Evolutionary conservation across 2,113 vertebrate species (phyloP).

Genomic region (Sprattus sprattus): DNA sequence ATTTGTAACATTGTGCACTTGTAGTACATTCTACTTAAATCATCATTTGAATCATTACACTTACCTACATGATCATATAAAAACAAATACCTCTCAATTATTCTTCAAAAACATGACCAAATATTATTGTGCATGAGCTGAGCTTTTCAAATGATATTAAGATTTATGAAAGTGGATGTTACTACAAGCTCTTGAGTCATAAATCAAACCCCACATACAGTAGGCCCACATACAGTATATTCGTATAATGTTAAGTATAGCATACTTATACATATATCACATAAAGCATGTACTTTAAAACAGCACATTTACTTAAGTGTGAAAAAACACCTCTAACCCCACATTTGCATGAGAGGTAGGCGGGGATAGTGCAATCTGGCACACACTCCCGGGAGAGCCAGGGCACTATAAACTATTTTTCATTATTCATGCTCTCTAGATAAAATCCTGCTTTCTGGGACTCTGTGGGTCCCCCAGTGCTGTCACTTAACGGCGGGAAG

Average conservation of each 20-base stretch:
- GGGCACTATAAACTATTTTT: conserved; percentile 32
- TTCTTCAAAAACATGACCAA: neutral
- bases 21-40: too few relatives aligned
- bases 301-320: conserved; percentile 10
- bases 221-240: neutral
- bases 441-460: conserved; percentile 50
- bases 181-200: neutral
- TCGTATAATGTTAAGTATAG: neutral
- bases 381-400: conserved; percentile 14
- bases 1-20: too few relatives aligned
- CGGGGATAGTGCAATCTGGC: neutral
- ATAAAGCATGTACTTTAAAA: neutral
- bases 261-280: neutral
- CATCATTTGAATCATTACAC: neutral
- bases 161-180: neutral
- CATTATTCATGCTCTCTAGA: conserved; percentile 45
- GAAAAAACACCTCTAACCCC: conserved; percentile 34
- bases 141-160: neutral
- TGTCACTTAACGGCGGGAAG: conserved; percentile 42
- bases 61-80: neutral
- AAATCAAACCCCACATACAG: neutral
- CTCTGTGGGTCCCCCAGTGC: conserved; percentile 46
- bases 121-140: neutral
- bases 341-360: conserved; percentile 25
- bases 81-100: neutral